Evolutionary conservation across 1,140 invertebrate species (phyloP), one percentile per base, ranked within the genome.

Genomic region (Drosophila truncata): DNA sequence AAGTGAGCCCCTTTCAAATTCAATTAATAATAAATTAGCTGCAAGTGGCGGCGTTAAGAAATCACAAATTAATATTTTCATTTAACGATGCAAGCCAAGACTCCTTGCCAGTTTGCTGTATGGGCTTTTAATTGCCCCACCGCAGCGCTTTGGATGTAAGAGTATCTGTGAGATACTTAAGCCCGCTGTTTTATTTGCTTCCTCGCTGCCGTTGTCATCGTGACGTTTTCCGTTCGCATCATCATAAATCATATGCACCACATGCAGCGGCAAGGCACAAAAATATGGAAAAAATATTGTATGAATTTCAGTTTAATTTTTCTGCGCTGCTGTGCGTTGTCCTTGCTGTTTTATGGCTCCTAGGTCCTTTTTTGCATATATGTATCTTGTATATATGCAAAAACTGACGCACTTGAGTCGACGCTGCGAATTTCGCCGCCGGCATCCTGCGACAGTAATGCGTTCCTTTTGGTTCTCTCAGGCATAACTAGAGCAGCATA

Each of bases 1-100:
- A 61, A 18, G 18, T 5, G n/a, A 31, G 37, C 62, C 18, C 49
- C 49, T 71, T 71, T 71, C 41, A 69, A 61, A 83, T 91, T 91
- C 83, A 91, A 91, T 91, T 91, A 91, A 91, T 84, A 84, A 91
- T 81, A 81, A 91, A 91, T 91, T 91, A 91, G 79, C 86, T 67
- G 75, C 76, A 69, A 70, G 75, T 85, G 81, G 64, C 39, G 41
- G 77, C 42, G 64, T 41, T 25, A 61, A 77, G 79, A 87, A 87
- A 87, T 87, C 84, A 80, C 80, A 88, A 78, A 88, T 87, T 82
- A 80, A 84, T 87, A 78, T 84, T 61, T 80, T 44, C 72, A 74
- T 71, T 78, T 80, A 73, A 88, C 80, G 80, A 74, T 71, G 47
- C 64, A 70, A 70, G 49, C 62, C 42, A n/a, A 78, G 42, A 59